Evolutionary conservation across 1,140 invertebrate species (phyloP), one percentile per base, ranked within the genome.

Genomic region (Meloidogyne hapla): DNA sequence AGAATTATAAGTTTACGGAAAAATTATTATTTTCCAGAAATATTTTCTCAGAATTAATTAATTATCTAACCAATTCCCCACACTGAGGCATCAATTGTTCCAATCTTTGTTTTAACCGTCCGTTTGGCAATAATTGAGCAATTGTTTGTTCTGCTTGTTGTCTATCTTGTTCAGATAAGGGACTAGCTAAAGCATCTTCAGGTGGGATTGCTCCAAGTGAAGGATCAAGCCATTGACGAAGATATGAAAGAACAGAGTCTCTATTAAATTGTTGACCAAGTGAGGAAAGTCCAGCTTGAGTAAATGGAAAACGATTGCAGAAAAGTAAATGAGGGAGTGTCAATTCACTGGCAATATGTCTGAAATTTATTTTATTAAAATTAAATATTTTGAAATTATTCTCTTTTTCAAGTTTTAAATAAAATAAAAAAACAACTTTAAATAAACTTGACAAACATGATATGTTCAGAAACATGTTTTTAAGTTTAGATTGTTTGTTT

Each of bases 291-390:
- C 76, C 77, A 4, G 77, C 63, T 64, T 78, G 77, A 26, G 75
- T 78, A 42, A 78, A 78, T 6, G 77, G 77, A n/a, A 78, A 79
- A 13, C 48, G 26, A 63, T 78, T 78, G 64, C 77, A 78, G 40
- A 78, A 78, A 23, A 78, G 21, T 23, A 78, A 28, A 33, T 56
- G 23, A 25, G 77, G 77, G 25, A 78, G 65, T n/a, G 65, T 48
- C 28, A 68, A 69, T 23, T 68, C 48, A 28, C 66, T 38, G 15
- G 66, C 28, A 25, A 63, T 28, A 40, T 68, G 40, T 28, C 74
- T 75, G 64, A 28, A 75, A 72, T 21, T n/a, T 23, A 8, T 25
- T 33, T 21, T 21, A n/a, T 25, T 67, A 6, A 38, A 67, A 15
- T 65, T 65, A 26, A 40, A 40, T 38, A n/a, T 18, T n/a, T 67